A percentile compares a stretch with the other conserved stretches of the same genome.
phyloP scores from a whole-genome alignment of 2,888 invertebrate species.

The Lampropteryx suffumata region DNA sequence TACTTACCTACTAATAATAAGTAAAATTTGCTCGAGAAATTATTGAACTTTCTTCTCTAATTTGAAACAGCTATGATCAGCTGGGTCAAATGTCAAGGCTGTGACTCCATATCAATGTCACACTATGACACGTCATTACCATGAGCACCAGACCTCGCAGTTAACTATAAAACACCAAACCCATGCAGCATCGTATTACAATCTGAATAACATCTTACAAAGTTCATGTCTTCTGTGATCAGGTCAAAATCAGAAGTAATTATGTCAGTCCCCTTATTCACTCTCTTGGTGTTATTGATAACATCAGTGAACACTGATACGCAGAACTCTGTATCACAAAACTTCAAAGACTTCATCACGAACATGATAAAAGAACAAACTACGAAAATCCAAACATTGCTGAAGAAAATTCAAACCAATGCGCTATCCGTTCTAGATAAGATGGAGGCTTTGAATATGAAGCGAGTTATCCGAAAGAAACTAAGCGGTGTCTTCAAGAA shows the following conservation, averaged over 20 bases:
- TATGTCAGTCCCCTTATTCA: constrained; percentile 66
- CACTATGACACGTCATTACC: constrained; percentile 57
- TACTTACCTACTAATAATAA: too few relatives aligned
- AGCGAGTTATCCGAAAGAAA: constrained; percentile 32
- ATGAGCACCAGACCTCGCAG: constrained; percentile 57
- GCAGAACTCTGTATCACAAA: constrained; percentile 48
- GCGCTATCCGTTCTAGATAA: constrained; percentile 65
- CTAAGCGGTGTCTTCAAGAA: constrained; percentile 8
- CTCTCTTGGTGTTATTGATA: constrained; percentile 53
- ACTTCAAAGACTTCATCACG: constrained; percentile 62
- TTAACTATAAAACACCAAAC: constrained; percentile 50
- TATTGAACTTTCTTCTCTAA: constrained; percentile 36
- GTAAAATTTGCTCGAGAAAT: constrained; percentile 5
- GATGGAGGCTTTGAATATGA: constrained; percentile 56
- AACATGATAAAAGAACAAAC: constrained; percentile 71
- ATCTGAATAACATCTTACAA: constrained; percentile 20
- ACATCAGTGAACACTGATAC: constrained; percentile 54
- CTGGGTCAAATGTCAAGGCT: constrained; percentile 78
- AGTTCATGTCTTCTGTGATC: constrained; percentile 61
- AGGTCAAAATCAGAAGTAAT: constrained; percentile 43
- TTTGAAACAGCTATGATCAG: constrained; percentile 60
- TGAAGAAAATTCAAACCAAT: constrained; percentile 68
- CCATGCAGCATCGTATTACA: constrained; percentile 41
- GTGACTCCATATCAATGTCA: constrained; percentile 37
- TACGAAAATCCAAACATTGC: constrained; percentile 60